Evolutionary conservation across 2,797 vertebrate species (phyloP).

Genomic region (Meda fulgida): DNA sequence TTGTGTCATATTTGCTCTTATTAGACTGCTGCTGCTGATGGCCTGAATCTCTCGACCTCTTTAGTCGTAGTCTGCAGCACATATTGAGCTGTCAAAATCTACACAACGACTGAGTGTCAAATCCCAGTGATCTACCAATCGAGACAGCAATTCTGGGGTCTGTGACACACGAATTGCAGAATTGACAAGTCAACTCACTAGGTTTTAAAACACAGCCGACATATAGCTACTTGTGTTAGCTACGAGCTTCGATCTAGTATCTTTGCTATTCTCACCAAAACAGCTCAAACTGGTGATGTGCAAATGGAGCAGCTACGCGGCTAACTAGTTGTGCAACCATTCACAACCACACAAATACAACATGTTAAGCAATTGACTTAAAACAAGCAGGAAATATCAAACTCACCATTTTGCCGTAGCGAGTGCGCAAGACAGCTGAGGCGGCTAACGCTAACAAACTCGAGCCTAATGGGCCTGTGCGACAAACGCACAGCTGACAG

Average conservation of each 20-base stretch:
- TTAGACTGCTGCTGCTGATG: not conserved
- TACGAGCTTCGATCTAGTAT: not conserved
- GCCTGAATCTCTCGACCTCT: not conserved
- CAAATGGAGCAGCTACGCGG: not conserved
- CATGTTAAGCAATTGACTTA: not conserved
- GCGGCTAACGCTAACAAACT: slow-evolving; percentile 45
- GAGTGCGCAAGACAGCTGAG: slow-evolving; percentile 47
- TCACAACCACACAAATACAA: not conserved
- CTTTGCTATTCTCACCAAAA: not conserved
- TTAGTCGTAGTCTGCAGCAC: not conserved
- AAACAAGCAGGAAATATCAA: slow-evolving; percentile 15
- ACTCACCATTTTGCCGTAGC: slow-evolving; percentile 67
- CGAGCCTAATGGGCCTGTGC: slow-evolving; percentile 50
- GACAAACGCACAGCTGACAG: slow-evolving; percentile 49
- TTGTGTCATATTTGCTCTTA: not conserved
- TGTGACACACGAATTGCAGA: not conserved
- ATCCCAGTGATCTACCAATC: not conserved
- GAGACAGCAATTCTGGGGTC: not conserved
- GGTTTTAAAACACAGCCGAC: not conserved
- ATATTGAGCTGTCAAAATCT: not conserved
- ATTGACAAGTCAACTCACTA: not conserved
- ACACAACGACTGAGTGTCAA: not conserved
- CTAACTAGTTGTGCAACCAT: not conserved
- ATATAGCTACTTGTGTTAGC: not conserved
- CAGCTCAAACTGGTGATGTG: not conserved